phyloP scores from a whole-genome alignment of 2,888 invertebrate genomes.

The Epiblema foenella region DNA sequence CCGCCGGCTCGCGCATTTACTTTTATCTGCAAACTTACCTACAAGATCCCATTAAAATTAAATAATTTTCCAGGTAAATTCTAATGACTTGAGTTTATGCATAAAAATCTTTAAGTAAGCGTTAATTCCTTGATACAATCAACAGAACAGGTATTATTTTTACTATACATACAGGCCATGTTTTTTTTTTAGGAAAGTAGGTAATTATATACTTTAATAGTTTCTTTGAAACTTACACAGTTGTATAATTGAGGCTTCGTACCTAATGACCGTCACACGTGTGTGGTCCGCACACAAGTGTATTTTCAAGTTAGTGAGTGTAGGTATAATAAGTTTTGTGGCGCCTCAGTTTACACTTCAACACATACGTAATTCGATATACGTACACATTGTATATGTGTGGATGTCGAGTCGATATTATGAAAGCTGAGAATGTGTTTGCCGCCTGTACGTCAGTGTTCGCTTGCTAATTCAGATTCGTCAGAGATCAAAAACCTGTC shows the following conservation, averaged over 20 bases:
- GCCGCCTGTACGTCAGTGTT: slow-evolving; percentile 57
- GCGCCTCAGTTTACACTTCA: slow-evolving; percentile 62
- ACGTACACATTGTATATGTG: slow-evolving; percentile 49
- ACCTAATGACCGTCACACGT: slow-evolving; percentile 40
- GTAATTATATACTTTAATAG: slow-evolving; percentile 7
- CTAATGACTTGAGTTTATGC: background rate
- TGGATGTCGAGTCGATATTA: slow-evolving; percentile 58
- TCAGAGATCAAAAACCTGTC: slow-evolving; percentile 63
- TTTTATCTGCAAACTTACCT: slow-evolving; percentile 8
- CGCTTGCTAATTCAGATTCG: slow-evolving; percentile 61
- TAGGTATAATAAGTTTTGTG: slow-evolving; percentile 57
- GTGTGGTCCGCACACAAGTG: slow-evolving; percentile 47
- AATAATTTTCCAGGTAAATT: background rate
- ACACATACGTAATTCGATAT: slow-evolving; percentile 55
- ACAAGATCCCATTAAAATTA: slow-evolving; percentile 13
- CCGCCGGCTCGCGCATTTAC: background rate
- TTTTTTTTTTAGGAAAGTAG: slow-evolving; percentile 22
- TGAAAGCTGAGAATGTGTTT: slow-evolving; percentile 61
- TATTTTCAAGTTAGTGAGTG: slow-evolving; percentile 49
- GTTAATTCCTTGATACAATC: background rate
- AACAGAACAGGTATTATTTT: background rate
- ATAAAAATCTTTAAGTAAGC: background rate
- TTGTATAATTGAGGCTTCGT: slow-evolving; percentile 36
- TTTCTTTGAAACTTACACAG: slow-evolving; percentile 35
- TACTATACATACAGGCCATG: background rate